Evolutionary conservation across 2,113 vertebrate species (phyloP).

Genomic region (Otolemur garnettii): DNA sequence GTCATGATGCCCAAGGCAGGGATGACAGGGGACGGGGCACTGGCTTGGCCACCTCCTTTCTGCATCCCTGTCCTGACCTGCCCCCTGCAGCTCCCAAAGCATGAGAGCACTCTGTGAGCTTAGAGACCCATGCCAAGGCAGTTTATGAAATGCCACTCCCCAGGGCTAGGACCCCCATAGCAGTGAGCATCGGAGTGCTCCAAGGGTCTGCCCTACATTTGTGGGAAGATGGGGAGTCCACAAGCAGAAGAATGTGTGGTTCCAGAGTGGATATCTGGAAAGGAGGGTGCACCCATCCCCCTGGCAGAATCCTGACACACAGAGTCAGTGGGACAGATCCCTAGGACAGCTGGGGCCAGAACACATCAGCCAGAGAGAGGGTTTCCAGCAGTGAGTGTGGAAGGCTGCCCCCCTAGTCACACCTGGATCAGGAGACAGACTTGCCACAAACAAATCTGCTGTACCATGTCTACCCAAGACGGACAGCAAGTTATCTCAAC

Average conservation of each 20-base stretch:
- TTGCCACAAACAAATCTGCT: neutral
- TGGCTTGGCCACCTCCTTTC: neutral
- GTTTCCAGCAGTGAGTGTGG: neutral
- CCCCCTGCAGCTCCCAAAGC: neutral
- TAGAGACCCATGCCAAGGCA: neutral
- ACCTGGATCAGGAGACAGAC: neutral
- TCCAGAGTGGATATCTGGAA: neutral
- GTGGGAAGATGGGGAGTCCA: neutral
- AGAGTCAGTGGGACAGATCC: neutral
- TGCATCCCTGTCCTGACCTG: neutral
- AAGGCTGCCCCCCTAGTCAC: neutral
- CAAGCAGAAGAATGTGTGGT: neutral
- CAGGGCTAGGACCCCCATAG: neutral
- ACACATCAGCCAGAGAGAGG: neutral
- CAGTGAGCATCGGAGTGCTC: neutral
- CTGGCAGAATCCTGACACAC: neutral
- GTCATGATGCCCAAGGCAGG: accelerated
- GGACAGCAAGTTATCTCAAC: neutral
- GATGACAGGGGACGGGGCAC: no score
- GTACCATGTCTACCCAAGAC: neutral
- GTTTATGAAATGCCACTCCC: neutral
- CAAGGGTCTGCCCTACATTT: accelerated
- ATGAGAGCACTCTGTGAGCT: neutral
- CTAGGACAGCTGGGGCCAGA: neutral
- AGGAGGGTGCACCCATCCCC: neutral